Base-by-base conservation (phyloP, 1,140 invertebrate species). In the Linepithema humile region DNA sequence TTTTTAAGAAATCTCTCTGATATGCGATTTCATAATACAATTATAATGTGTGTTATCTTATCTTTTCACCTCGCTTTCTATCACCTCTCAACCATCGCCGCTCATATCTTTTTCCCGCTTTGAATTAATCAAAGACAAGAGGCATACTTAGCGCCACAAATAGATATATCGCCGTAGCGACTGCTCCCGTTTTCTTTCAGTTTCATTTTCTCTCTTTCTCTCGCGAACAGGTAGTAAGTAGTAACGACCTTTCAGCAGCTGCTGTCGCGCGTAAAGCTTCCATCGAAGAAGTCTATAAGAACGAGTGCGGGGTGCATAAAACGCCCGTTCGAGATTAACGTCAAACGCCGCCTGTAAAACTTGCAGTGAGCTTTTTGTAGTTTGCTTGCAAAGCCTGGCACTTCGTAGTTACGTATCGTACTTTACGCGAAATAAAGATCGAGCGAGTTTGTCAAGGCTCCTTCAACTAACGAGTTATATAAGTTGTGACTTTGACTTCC, bases 51-150 rank as follows among this genome's bases (percentile, higher is more conserved):
- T 32, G 2, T 62, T 50, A 48, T 50, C 40, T 2, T 62, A 20
- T 35, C 32, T 35, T 50, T 65, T 65, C n/a, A 35, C n/a, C 40
- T 38, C 45, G n/a, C 35, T 48, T 45, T 3, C 38, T 45, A n/a
- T 45, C 26, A 12, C 23, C 35, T 26, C 23, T 38, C 70, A 57
- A 57, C 32, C 4, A 26, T 43, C 32, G 35, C 9, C 20, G 23
- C 23, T n/a, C 72, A 43, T 32, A 9, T 75, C 53, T 64, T 35
- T 59, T 12, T 64, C 29, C 32, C 40, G 40, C 43, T 77, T 32
- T 77, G 73, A 77, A 77, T 77, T 77, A 77, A 77, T 77, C 73
- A 77, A 77, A 59, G 72, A 60, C 72, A 40, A 60, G 55, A 60
- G 59, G 60, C 73, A 50, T 77, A 77, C 59, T 48, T 77, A 77